Conservation (phyloP, 2,888 invertebrate species). For the Ophion obscuratus region DNA sequence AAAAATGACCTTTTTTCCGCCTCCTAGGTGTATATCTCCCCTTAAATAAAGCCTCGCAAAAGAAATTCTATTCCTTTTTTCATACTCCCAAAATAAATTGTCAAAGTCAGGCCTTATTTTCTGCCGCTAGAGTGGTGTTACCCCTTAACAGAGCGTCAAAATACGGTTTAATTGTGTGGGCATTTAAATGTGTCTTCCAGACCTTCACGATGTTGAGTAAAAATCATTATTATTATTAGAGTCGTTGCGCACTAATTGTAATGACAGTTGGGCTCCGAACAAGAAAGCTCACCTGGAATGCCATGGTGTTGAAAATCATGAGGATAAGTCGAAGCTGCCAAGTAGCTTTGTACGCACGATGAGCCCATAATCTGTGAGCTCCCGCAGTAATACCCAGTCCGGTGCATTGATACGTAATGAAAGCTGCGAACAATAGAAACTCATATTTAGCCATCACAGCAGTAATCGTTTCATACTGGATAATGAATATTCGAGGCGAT, state of each 20-base stretch:
- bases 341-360: slow-evolving; percentile 97
- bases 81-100: no score
- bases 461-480: neutral
- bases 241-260: neutral
- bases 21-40: no score
- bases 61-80: no score
- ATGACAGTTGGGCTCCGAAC: neutral
- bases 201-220: no score
- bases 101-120: no score
- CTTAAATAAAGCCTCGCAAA: no score
- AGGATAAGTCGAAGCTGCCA: slow-evolving; percentile 93
- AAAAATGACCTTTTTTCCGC: no score
- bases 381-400: slow-evolving; percentile 98
- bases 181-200: no score
- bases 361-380: slow-evolving; percentile 98
- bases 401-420: slow-evolving; percentile 90
- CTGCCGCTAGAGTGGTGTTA: no score
- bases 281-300: slow-evolving; percentile 90
- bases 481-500: no score
- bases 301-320: slow-evolving; percentile 93
- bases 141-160: no score
- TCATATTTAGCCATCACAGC: neutral
- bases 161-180: no score
- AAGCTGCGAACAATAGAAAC: slow-evolving; percentile 85
- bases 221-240: neutral